Evolutionary conservation across 2,113 vertebrate species (phyloP).

Genomic region (Sterrhoptilus dennistouni): DNA sequence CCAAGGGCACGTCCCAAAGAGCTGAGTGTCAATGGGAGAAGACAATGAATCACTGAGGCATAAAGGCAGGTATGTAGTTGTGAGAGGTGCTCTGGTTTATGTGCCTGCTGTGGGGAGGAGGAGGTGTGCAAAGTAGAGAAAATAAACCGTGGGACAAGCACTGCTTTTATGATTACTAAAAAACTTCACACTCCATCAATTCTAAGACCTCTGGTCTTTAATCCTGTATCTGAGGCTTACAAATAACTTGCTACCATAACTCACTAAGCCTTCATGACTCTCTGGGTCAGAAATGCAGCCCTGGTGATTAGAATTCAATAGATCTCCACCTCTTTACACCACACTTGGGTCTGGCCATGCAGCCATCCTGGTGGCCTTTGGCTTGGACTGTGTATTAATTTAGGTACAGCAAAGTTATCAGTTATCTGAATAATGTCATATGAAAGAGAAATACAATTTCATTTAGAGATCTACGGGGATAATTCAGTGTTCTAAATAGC

Average conservation of each 20-base stretch:
- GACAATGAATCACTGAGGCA: neutral
- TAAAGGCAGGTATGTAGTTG: neutral
- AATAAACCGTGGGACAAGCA: neutral
- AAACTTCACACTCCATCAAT: neutral
- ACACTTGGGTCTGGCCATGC: accelerated
- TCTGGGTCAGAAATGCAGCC: neutral
- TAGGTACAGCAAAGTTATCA: neutral
- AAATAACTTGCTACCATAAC: neutral
- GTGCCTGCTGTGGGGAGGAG: neutral
- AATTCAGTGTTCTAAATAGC: constrained; percentile 9
- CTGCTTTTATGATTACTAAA: neutral
- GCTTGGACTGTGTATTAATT: neutral
- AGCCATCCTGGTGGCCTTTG: neutral
- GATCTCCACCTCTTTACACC: neutral
- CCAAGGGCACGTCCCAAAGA: neutral
- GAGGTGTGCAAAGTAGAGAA: neutral
- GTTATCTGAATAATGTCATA: neutral
- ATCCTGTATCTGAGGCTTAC: neutral
- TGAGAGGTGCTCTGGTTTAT: neutral
- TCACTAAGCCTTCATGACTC: neutral
- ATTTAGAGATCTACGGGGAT: neutral
- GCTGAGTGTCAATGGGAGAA: neutral
- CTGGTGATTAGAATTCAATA: neutral
- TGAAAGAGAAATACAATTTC: neutral
- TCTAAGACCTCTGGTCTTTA: constrained; percentile 1